phyloP scores from a whole-genome alignment of 2,797 vertebrate genomes.

The Adelosebastes latens region DNA sequence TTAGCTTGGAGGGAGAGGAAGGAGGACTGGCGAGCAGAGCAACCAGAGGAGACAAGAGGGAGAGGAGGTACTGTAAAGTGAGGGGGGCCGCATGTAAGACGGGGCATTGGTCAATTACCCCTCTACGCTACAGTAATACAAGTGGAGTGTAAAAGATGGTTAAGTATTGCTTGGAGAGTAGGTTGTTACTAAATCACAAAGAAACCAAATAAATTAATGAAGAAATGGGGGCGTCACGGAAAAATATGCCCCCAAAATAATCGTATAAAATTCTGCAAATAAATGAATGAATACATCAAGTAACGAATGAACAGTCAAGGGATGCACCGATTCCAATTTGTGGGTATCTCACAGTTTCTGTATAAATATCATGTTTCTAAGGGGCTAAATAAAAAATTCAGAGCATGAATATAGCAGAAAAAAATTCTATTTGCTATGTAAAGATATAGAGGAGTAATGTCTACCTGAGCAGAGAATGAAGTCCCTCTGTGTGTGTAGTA shows the following conservation, averaged over 20 bases:
- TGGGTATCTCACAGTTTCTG: neutral
- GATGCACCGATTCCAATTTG: too few species aligned
- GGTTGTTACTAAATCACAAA: neutral
- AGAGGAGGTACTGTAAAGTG: conserved; percentile 30
- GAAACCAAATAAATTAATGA: neutral
- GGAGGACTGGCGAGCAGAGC: conserved; percentile 17
- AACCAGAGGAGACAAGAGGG: conserved; percentile 31
- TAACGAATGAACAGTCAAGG: too few species aligned
- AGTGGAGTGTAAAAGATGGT: conserved; percentile 22
- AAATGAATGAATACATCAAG: neutral
- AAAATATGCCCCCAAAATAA: neutral
- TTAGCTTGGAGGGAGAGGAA: conserved; percentile 19
- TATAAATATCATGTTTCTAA: neutral
- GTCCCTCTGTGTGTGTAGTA: too few species aligned
- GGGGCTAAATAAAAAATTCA: too few species aligned
- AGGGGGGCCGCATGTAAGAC: conserved; percentile 56
- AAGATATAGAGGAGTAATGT: too few species aligned
- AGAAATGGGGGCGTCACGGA: neutral
- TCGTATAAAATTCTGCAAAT: neutral
- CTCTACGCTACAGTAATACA: conserved; percentile 38
- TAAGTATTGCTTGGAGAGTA: neutral
- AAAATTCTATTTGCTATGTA: too few species aligned
- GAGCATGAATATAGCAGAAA: too few species aligned
- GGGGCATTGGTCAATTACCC: conserved; percentile 71
- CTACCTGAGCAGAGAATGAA: too few species aligned